These are phyloP conservation scores for Leptopilina boulardi DNA, from an alignment of 1,140 invertebrate species.

Conservation along the genomic window DNA sequence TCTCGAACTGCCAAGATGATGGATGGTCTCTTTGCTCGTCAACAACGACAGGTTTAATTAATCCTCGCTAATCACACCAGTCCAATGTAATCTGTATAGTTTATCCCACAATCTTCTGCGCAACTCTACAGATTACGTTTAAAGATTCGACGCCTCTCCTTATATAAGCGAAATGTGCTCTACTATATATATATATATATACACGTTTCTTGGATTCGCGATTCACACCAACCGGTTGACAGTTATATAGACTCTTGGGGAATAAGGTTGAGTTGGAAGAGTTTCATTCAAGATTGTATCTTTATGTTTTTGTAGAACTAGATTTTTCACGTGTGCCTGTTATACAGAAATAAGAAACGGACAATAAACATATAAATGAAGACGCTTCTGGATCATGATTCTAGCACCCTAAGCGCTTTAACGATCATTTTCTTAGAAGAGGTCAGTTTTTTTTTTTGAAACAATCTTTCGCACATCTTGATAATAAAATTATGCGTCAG, in stretches of 20 bases:
- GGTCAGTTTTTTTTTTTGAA: slow-evolving; percentile 45
- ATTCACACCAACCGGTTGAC: not conserved
- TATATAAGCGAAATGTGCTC: not conserved
- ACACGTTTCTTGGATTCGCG: not conserved
- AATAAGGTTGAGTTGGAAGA: slow-evolving; percentile 43
- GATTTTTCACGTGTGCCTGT: slow-evolving; percentile 51
- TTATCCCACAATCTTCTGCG: slow-evolving; percentile 1
- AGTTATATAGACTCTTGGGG: not conserved
- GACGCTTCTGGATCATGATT: slow-evolving; percentile 56
- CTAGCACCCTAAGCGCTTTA: slow-evolving; percentile 49
- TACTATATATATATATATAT: too few species aligned
- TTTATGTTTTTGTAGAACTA: slow-evolving; percentile 50
- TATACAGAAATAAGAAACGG: slow-evolving; percentile 49
- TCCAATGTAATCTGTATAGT: slow-evolving; percentile 9
- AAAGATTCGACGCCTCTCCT: not conserved
- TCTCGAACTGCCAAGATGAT: slow-evolving; percentile 17
- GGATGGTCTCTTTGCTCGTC: slow-evolving; percentile 7
- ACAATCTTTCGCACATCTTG: slow-evolving; percentile 56
- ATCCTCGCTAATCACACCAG: slow-evolving; percentile 29
- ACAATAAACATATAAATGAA: slow-evolving; percentile 58
- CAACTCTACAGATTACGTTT: not conserved
- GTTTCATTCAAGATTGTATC: slow-evolving; percentile 56
- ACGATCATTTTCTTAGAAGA: slow-evolving; percentile 63
- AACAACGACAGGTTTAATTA: slow-evolving; percentile 29
- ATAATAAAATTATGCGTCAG: slow-evolving; percentile 60